These are phyloP conservation scores for Sardinella longiceps DNA, from an alignment of 2,797 vertebrate species.

Conservation along the genomic window DNA sequence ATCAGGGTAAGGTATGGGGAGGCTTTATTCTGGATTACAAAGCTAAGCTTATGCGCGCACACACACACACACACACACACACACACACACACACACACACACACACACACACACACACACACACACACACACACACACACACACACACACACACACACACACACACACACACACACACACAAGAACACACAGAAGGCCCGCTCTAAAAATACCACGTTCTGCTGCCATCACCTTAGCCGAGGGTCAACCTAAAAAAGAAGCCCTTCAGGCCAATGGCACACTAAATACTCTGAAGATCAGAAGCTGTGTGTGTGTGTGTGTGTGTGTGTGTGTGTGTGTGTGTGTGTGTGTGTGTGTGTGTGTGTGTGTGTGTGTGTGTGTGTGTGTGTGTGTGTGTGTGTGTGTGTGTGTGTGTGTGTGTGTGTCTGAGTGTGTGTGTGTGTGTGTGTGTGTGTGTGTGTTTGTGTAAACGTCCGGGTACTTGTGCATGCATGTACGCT, in stretches of 20 bases:
- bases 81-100: neutral
- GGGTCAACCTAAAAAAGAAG: conserved; percentile 17
- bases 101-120: neutral
- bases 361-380: neutral
- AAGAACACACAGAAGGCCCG: neutral
- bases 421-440: conserved; percentile 15
- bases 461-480: neutral
- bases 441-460: conserved; percentile 3
- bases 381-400: neutral
- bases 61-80: neutral
- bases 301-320: neutral
- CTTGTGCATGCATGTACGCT: conserved; percentile 47
- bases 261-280: neutral
- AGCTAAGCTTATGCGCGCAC: neutral
- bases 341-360: neutral
- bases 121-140: neutral
- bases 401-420: conserved; percentile 16
- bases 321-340: neutral
- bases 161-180: neutral
- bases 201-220: neutral
- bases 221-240: neutral
- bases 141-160: neutral
- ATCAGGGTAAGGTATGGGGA: neutral
- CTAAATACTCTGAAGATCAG: conserved; percentile 1
- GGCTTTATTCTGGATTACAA: conserved; percentile 26